Evolutionary conservation across 1,140 invertebrate species (phyloP), one percentile per base, ranked within the genome.

Genomic region (Ridgeia piscesae): DNA sequence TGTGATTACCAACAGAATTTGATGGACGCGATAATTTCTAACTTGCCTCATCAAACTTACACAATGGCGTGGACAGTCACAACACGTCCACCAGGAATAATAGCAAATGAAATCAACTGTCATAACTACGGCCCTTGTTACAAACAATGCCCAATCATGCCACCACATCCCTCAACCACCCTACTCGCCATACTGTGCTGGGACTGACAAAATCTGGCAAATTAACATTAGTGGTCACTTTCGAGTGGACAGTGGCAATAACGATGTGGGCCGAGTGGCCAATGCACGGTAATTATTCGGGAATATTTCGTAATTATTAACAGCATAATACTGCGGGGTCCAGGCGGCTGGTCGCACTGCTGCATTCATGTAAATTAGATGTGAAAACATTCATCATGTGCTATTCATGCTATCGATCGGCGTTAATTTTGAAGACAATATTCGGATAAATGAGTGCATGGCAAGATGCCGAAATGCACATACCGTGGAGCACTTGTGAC

Each of bases 171-270:
- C 58, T 77, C 58, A 21, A 77, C 58, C 58, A 17, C 27, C 58
- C 58, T 2, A 27, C 58, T 77, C 2, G 11, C 11, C 17, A 2
- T 9, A 77, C 14, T 77, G 11, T 21, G 58, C 17, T 21, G 17
- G 11, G 4, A 77, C 58, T 77, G 58, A 77, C 58, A 9, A 77
- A 77, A 77, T 77, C 58, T 77, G 58, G 58, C 58, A 77, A 77
- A 77, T 77, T 77, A 77, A 77, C 58, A 77, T 77, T 77, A 77
- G 58, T 77, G 58, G 58, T 77, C 58, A 77, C 58, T 77, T 77
- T 77, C 58, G 58, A 77, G 58, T 77, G 58, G 58, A 77, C 58
- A 77, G 11, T 77, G 58, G 58, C 58, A 77, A 31, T 77, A 77
- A 77, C 58, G 58, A 77, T 77, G 58, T 31, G 27, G 17, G 27